Evolutionary conservation across 2,113 vertebrate species (phyloP).

Genomic region (Ameiurus melas): DNA sequence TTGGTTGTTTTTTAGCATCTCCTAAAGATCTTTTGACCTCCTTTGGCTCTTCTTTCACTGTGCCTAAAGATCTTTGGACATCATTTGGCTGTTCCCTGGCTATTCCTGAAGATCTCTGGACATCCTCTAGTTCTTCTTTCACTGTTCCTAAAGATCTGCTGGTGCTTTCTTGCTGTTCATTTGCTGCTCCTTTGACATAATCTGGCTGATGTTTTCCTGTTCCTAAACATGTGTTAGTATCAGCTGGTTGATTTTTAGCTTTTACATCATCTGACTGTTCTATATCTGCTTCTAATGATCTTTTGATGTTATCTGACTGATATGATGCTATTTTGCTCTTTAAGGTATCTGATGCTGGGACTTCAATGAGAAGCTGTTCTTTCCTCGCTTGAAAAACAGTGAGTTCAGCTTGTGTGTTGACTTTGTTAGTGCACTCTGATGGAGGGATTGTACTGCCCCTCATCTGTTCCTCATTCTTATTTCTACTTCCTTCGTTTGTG

Average conservation of each 20-base stretch:
- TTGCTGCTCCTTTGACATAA: background rate
- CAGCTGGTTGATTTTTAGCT: background rate
- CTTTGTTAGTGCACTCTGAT: slow-evolving; percentile 26
- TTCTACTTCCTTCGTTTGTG: slow-evolving; percentile 25
- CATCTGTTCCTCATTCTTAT: background rate
- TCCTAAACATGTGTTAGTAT: background rate
- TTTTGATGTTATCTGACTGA: background rate
- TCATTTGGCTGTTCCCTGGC: background rate
- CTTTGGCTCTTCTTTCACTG: background rate
- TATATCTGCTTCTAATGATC: slow-evolving; percentile 4
- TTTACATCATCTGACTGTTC: slow-evolving; percentile 23
- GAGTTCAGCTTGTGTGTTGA: background rate
- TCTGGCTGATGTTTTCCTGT: background rate
- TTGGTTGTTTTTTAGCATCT: background rate
- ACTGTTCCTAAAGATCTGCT: background rate
- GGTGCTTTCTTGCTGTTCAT: background rate
- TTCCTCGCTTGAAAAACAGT: background rate
- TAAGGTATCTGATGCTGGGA: slow-evolving; percentile 14
- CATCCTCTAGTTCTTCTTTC: background rate
- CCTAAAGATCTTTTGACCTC: background rate
- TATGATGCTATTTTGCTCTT: background rate
- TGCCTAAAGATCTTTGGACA: background rate
- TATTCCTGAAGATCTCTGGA: background rate
- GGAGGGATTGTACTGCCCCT: background rate
- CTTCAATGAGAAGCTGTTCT: background rate